Evolutionary conservation across 2,113 vertebrate species (phyloP).

Genomic region (Aix galericulata): DNA sequence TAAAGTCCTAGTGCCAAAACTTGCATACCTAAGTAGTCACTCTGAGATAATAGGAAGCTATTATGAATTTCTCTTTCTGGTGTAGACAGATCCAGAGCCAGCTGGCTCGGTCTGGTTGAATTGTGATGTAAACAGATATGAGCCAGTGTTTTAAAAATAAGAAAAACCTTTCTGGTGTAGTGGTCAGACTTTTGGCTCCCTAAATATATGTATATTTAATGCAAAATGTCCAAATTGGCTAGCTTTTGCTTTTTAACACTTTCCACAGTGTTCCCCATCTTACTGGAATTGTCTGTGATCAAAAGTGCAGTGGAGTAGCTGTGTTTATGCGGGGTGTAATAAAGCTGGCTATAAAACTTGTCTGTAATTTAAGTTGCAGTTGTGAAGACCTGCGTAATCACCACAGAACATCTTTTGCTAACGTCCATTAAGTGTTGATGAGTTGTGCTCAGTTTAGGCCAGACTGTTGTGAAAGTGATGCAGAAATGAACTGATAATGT

Average conservation of each 20-base stretch:
- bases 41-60: background rate
- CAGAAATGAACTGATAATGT: background rate
- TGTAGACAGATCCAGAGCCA: background rate
- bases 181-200: background rate
- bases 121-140: background rate
- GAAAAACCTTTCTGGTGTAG: background rate
- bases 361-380: background rate
- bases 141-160: background rate
- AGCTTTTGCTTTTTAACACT: background rate
- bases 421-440: background rate
- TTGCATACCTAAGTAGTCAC: background rate
- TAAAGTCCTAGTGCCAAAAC: background rate
- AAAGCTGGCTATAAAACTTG: background rate
- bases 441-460: background rate
- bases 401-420: background rate
- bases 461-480: background rate
- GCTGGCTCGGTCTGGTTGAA: background rate
- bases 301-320: background rate
- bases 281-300: background rate
- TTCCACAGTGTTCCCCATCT: background rate
- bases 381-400: background rate
- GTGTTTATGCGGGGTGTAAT: background rate
- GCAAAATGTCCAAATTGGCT: background rate
- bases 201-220: background rate
- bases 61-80: background rate